A percentile compares a stretch with the other conserved stretches of the same genome.
Evolutionary conservation across 2,797 vertebrate species (phyloP).

Genomic region (Oreortyx pictus): DNA sequence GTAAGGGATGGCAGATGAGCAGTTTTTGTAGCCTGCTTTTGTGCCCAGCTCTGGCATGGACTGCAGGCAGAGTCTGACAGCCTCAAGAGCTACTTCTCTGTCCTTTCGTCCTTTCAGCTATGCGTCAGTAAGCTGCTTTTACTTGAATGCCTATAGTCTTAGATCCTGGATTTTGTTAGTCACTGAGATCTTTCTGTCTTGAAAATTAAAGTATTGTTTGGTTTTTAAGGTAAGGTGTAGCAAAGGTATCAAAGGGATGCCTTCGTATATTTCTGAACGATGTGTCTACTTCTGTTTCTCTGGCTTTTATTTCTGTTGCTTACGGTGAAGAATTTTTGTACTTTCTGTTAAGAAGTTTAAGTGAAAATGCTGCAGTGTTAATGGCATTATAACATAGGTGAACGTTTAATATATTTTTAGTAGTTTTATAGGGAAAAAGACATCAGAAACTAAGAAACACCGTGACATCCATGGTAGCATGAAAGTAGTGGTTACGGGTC

Average conservation of each 20-base stretch:
- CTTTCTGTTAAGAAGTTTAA: neutral
- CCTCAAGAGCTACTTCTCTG: fast-evolving
- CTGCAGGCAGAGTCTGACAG: fast-evolving
- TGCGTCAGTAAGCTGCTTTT: neutral
- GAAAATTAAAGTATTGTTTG: neutral
- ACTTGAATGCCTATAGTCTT: neutral
- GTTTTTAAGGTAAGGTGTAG: neutral
- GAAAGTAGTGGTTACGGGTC: neutral
- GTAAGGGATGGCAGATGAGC: constrained; percentile 70
- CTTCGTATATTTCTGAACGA: neutral
- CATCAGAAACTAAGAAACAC: neutral
- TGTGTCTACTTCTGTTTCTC: neutral
- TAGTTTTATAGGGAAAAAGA: neutral
- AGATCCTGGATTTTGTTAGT: neutral
- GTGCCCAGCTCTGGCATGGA: fast-evolving
- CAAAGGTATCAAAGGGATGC: neutral
- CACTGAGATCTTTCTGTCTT: neutral
- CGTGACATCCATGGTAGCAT: fast-evolving
- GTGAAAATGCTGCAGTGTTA: neutral
- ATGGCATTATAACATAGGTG: neutral
- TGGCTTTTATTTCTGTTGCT: neutral
- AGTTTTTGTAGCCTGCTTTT: neutral
- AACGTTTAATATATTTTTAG: neutral
- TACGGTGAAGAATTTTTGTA: neutral
- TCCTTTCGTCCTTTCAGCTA: neutral